These are phyloP conservation scores for Drosophila persimilis DNA, from an alignment of 1,140 invertebrate species.

Conservation along the genomic window DNA sequence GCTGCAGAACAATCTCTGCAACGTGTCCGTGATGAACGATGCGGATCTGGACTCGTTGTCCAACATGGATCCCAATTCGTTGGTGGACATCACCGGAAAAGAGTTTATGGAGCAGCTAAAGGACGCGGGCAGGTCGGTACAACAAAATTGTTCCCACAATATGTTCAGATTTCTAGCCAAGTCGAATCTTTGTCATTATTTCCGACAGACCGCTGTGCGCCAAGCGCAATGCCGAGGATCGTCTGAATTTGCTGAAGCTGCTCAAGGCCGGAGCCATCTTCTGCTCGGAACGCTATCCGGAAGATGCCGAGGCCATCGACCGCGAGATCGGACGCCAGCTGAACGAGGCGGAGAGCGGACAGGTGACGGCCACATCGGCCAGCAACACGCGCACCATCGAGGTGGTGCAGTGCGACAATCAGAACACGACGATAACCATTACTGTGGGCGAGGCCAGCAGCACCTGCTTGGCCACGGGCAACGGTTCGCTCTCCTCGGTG, in stretches of 20 bases:
- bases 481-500: conserved; percentile 15
- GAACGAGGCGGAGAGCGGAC: conserved; percentile 66
- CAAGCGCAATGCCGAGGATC: conserved; percentile 92
- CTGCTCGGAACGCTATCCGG: conserved; percentile 80
- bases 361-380: conserved; percentile 45
- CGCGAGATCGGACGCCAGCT: conserved; percentile 74
- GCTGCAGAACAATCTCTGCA: conserved; percentile 90
- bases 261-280: conserved; percentile 79
- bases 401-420: conserved; percentile 78
- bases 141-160: not conserved
- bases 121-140: conserved; percentile 89
- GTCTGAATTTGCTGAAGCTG: conserved; percentile 89
- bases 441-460: conserved; percentile 62
- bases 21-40: conserved; percentile 91
- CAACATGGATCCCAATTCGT: conserved; percentile 93
- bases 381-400: conserved; percentile 75
- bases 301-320: conserved; percentile 80
- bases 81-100: conserved; percentile 91
- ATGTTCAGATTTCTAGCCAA: not conserved
- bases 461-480: conserved; percentile 25
- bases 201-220: conserved; percentile 87
- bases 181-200: not conserved
- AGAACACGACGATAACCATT: conserved; percentile 73
- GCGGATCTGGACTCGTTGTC: conserved; percentile 91
- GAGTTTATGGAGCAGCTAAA: conserved; percentile 92